These are phyloP conservation scores for Aleiodes alternator DNA, from an alignment of 2,888 invertebrate genomes.

Conservation along the genomic window DNA sequence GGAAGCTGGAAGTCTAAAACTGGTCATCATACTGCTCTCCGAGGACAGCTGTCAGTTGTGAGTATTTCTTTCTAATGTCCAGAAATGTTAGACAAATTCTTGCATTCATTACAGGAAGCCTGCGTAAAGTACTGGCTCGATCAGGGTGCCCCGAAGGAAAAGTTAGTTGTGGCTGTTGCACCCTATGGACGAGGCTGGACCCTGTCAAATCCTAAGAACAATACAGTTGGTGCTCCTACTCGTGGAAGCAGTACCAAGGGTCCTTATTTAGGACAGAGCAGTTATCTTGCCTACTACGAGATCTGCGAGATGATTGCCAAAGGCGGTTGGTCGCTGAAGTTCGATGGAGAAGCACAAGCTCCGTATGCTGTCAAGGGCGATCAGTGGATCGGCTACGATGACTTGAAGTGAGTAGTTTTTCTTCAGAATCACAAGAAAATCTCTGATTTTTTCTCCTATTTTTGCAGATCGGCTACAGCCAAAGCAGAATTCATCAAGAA, in stretches of 20 bases:
- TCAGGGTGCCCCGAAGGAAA: conserved; percentile 79
- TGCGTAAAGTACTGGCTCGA: conserved; percentile 77
- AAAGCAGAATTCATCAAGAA: background rate
- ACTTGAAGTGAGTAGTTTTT: no score
- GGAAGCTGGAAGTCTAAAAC: conserved; percentile 81
- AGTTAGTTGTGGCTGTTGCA: conserved; percentile 83
- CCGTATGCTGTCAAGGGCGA: conserved; percentile 72
- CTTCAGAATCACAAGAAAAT: no score
- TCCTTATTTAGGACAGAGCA: conserved; percentile 79
- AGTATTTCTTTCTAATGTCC: background rate
- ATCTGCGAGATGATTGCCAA: conserved; percentile 67
- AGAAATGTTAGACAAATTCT: no score
- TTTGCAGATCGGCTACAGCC: no score
- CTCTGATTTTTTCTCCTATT: no score
- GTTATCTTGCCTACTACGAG: conserved; percentile 84
- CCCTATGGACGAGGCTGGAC: conserved; percentile 84
- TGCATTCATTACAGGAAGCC: conserved; percentile 71
- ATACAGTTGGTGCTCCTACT: conserved; percentile 79
- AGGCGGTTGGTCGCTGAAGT: conserved; percentile 69
- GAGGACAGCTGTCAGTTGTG: conserved; percentile 57
- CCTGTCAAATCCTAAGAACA: conserved; percentile 74
- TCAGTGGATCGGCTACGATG: conserved; percentile 67
- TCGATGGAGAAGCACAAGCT: conserved; percentile 73
- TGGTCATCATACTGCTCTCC: conserved; percentile 83
- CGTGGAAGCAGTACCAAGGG: conserved; percentile 80